Percentiles rank a stretch among this genome's conserved stretches.
Conservation (phyloP, 2,113 vertebrate species). For the Machaerirhynchus nigripectus region DNA sequence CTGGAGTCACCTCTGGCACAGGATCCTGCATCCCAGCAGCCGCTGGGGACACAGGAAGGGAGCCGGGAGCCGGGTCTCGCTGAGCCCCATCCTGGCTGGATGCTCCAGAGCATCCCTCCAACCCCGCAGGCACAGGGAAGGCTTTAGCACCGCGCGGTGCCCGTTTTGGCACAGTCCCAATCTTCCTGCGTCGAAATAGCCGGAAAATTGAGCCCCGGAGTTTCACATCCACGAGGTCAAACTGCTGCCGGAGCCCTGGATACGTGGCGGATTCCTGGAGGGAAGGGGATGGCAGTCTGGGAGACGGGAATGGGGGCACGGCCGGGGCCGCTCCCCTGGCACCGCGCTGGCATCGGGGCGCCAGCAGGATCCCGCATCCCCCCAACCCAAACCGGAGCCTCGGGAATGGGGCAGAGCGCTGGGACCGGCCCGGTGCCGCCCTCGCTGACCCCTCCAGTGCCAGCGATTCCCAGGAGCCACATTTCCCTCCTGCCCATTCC, state of each 20-base stretch:
- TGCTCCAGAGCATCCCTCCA: neutral
- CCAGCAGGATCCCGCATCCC: neutral
- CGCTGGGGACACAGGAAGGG: accelerated
- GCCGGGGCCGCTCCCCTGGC: neutral
- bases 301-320: accelerated
- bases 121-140: neutral
- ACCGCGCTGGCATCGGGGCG: accelerated
- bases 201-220: neutral
- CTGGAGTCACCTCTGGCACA: neutral
- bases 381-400: neutral
- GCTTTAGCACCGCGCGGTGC: accelerated
- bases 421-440: neutral
- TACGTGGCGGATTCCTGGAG: accelerated
- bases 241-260: neutral
- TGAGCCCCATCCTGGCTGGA: neutral
- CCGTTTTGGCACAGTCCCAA: neutral
- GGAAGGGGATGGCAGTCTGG: neutral
- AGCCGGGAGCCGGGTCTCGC: neutral
- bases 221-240: neutral
- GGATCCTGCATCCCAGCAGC: neutral
- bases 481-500: accelerated
- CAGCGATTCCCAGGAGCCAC: accelerated
- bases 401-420: neutral
- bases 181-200: neutral
- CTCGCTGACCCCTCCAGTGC: accelerated